phyloP scores from a whole-genome alignment of 2,797 vertebrate species.

The Vultur gryphus region DNA sequence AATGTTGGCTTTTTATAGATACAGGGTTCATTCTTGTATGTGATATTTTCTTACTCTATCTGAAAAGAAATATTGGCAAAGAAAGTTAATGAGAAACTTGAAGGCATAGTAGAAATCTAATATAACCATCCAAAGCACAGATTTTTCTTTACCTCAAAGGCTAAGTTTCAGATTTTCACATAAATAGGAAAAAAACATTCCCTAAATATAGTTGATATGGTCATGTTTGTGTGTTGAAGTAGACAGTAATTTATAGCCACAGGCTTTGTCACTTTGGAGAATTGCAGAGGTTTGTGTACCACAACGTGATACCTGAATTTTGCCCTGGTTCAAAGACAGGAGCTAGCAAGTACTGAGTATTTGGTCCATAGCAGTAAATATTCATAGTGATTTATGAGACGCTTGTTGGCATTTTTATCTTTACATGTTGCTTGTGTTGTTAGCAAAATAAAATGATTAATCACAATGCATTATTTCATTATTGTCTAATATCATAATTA shows the following conservation, averaged over 20 bases:
- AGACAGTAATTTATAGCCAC: not conserved
- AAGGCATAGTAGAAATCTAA: not conserved
- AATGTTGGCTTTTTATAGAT: not conserved
- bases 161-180: not conserved
- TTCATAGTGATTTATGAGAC: not conserved
- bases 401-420: not conserved
- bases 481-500: not conserved
- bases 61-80: not conserved
- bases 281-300: not conserved
- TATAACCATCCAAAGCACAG: not conserved
- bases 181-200: not conserved
- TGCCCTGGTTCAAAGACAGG: not conserved
- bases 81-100: not conserved
- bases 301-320: not conserved
- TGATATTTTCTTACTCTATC: not conserved
- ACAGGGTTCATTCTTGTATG: not conserved
- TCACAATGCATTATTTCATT: not conserved
- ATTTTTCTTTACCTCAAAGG: not conserved
- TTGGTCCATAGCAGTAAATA: not conserved
- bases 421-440: not conserved
- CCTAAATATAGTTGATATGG: not conserved
- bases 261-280: not conserved
- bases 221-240: not conserved
- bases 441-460: not conserved
- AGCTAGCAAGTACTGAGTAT: not conserved